phyloP scores from a whole-genome alignment of 2,888 invertebrate species.

The Polymixis flavicincta region DNA sequence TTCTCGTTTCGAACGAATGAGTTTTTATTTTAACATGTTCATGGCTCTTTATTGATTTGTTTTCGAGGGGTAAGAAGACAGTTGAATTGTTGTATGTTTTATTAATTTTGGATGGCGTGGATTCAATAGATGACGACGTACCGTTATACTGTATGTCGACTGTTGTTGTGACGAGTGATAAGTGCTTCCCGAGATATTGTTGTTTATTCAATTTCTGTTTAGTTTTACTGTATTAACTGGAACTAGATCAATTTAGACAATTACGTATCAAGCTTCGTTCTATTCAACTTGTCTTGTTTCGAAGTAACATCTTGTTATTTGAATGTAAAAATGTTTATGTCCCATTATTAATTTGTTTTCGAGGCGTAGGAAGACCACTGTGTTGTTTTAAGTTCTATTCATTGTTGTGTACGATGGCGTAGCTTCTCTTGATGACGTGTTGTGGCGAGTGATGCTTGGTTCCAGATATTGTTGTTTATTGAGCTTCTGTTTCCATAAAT shows the following conservation, averaged over 20 bases:
- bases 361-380: conserved; percentile 6
- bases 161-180: neutral
- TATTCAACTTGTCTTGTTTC: neutral
- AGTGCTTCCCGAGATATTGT: neutral
- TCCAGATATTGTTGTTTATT: conserved; percentile 1
- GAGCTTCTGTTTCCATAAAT: neutral
- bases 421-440: conserved; percentile 5
- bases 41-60: conserved; percentile 38
- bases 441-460: neutral
- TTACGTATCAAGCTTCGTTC: neutral
- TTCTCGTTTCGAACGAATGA: too few relatives aligned
- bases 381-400: conserved; percentile 48
- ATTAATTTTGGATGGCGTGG: conserved; percentile 46
- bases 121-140: conserved; percentile 10
- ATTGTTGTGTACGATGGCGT: conserved; percentile 13
- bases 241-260: neutral
- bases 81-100: conserved; percentile 52
- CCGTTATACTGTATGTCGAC: neutral
- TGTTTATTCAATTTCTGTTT: conserved; percentile 1
- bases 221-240: neutral
- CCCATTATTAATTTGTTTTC: conserved; percentile 31
- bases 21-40: too few relatives aligned
- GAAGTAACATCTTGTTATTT: neutral
- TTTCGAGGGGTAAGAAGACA: conserved; percentile 23
- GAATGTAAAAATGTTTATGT: neutral